phyloP scores from a whole-genome alignment of 1,140 invertebrate species.

The Adoxophyes honmai region DNA sequence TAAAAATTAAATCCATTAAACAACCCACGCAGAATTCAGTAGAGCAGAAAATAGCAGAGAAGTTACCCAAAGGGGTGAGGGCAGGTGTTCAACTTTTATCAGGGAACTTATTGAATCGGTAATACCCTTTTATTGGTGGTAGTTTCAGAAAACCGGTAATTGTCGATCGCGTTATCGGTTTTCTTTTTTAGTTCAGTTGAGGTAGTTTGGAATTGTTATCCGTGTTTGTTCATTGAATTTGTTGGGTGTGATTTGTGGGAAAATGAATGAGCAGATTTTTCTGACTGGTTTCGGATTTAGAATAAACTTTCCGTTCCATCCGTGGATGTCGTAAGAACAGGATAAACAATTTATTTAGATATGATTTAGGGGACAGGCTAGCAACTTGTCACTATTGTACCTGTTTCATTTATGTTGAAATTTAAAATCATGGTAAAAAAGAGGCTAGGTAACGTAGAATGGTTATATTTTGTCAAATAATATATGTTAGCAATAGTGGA shows the following conservation, averaged over 20 bases:
- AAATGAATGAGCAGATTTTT: too few relatives aligned
- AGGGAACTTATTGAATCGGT: slow-evolving; percentile 64
- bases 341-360: too few relatives aligned
- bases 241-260: background rate
- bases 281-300: too few relatives aligned
- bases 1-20: slow-evolving; percentile 8
- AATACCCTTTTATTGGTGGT: slow-evolving; percentile 63
- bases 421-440: too few relatives aligned
- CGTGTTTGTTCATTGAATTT: slow-evolving; percentile 1
- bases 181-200: slow-evolving; percentile 3
- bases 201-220: background rate
- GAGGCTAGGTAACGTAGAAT: too few relatives aligned
- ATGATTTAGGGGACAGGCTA: too few relatives aligned
- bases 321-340: too few relatives aligned
- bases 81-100: slow-evolving; percentile 64
- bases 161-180: slow-evolving; percentile 11
- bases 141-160: slow-evolving; percentile 15
- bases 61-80: slow-evolving; percentile 8
- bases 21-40: background rate
- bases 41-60: background rate
- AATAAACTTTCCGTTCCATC: too few relatives aligned
- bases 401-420: too few relatives aligned
- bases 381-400: too few relatives aligned
- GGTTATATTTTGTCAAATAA: too few relatives aligned
- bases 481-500: too few relatives aligned